Evolutionary conservation across 2,113 vertebrate species (phyloP).

Genomic region (Corydoras maculifer): DNA sequence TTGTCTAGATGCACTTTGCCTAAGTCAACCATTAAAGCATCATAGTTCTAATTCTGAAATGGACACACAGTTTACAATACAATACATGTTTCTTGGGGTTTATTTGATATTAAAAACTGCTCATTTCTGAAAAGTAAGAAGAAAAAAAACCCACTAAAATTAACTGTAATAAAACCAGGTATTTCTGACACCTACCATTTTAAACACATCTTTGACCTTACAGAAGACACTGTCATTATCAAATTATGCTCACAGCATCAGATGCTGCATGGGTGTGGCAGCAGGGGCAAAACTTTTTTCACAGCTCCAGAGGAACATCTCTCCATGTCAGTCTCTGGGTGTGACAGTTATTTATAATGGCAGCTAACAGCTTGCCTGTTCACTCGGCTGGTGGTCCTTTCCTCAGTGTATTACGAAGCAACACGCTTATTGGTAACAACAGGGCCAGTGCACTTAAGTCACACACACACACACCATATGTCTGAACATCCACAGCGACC

Average conservation of each 20-base stretch:
- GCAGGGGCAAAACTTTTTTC: conserved; percentile 29
- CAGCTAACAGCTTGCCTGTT: conserved; percentile 60
- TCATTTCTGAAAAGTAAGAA: no score
- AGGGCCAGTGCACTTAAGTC: conserved; percentile 48
- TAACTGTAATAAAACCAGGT: neutral
- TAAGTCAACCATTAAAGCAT: no score
- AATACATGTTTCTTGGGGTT: no score
- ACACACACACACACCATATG: conserved; percentile 18
- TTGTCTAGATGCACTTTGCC: no score
- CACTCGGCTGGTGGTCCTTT: conserved; percentile 46
- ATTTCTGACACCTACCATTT: no score
- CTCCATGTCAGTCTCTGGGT: conserved; percentile 26
- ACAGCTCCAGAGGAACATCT: conserved; percentile 18
- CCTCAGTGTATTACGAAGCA: conserved; percentile 48
- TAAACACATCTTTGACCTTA: neutral
- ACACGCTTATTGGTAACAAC: conserved; percentile 47
- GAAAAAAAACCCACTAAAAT: no score
- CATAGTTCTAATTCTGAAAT: no score
- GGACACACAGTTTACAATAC: no score
- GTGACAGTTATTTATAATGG: conserved; percentile 60
- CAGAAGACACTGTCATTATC: neutral
- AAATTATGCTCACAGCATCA: conserved; percentile 7
- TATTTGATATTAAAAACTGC: no score
- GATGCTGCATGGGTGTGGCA: neutral
- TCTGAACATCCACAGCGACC: conserved; percentile 32